A percentile compares a stretch with the other conserved stretches of the same genome.
These are phyloP conservation scores for Bibio marci DNA, from an alignment of 2,888 invertebrate genomes.

Conservation along the genomic window DNA sequence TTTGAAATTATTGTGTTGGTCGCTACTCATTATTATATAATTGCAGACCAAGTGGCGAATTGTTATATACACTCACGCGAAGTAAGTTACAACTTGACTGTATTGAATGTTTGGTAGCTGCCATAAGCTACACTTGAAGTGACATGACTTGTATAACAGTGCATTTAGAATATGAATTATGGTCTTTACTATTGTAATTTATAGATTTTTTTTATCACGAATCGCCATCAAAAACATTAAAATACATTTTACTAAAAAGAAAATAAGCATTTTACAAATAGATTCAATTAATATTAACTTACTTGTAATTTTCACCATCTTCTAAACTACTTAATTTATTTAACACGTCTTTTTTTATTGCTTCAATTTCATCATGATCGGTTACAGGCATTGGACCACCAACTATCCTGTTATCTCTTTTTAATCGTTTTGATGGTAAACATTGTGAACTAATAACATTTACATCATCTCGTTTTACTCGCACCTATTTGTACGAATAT, in stretches of 20 bases:
- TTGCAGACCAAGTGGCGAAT: too few species aligned
- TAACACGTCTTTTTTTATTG: not conserved
- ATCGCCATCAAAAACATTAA: not conserved
- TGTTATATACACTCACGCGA: too few species aligned
- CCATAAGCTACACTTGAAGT: too few species aligned
- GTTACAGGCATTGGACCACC: not conserved
- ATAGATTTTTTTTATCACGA: too few species aligned
- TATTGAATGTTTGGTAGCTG: too few species aligned
- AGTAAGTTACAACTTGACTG: too few species aligned
- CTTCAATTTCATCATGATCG: not conserved
- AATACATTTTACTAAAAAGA: not conserved
- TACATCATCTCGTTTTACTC: not conserved
- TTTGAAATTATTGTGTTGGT: too few species aligned
- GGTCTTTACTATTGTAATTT: too few species aligned
- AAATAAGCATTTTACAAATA: too few species aligned
- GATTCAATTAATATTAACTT: conserved; percentile 4
- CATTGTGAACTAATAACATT: not conserved
- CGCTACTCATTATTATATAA: too few species aligned
- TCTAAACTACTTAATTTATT: conserved; percentile 9
- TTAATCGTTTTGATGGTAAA: not conserved
- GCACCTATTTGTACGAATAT: not conserved
- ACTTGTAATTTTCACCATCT: conserved; percentile 22
- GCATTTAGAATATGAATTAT: too few species aligned
- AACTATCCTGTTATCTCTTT: not conserved
- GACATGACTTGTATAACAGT: too few species aligned